phyloP scores from a whole-genome alignment of 1,140 invertebrate species.

The Nasonia giraulti region DNA sequence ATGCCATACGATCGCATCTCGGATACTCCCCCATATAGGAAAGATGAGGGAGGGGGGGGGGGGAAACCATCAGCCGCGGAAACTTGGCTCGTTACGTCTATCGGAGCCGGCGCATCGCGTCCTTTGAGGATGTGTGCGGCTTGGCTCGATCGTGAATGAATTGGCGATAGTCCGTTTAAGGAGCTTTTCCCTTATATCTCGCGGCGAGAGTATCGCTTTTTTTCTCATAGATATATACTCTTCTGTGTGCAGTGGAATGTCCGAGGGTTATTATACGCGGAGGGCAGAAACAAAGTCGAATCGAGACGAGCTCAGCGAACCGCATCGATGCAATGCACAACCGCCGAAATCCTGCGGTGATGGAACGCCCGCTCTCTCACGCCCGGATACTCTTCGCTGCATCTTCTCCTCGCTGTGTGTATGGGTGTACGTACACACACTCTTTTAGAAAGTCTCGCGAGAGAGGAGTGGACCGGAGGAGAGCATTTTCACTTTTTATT shows the following conservation, averaged over 20 bases:
- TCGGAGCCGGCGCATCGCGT: conserved; percentile 4
- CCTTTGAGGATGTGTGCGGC: background rate
- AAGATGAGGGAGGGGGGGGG: too few relatives aligned
- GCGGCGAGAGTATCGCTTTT: too few relatives aligned
- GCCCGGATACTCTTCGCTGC: too few relatives aligned
- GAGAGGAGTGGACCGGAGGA: background rate
- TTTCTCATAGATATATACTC: too few relatives aligned
- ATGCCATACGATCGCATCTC: too few relatives aligned
- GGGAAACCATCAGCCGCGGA: background rate
- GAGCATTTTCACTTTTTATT: conserved; percentile 41
- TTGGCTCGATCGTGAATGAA: background rate
- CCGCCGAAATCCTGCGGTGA: too few relatives aligned
- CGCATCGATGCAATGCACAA: too few relatives aligned
- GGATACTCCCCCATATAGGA: too few relatives aligned
- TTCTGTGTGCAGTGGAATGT: background rate
- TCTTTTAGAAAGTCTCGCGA: conserved; percentile 42
- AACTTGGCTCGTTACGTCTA: background rate
- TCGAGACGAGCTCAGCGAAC: background rate
- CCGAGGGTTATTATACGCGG: too few relatives aligned
- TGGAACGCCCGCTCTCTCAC: too few relatives aligned
- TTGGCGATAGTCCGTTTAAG: conserved; percentile 28
- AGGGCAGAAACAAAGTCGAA: too few relatives aligned
- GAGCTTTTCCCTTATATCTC: conserved; percentile 22
- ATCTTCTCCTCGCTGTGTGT: too few relatives aligned
- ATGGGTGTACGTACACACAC: background rate